A percentile compares a stretch with the other conserved stretches of the same genome.
Evolutionary conservation across 1,140 invertebrate species (phyloP).

Genomic region (Meloidogyne chitwoodi): DNA sequence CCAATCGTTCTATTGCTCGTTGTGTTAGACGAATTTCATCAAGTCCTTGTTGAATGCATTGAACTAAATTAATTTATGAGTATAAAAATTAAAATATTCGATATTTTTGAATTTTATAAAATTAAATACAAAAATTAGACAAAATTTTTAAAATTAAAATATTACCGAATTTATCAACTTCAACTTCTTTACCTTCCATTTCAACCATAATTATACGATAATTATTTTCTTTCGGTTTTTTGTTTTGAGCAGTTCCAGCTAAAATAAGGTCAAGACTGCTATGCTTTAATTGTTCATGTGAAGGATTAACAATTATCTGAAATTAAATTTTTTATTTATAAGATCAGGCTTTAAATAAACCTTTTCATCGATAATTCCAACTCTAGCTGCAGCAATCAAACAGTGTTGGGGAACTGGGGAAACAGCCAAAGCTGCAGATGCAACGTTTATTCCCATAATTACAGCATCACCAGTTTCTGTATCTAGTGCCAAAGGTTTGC

Average conservation of each 20-base stretch:
- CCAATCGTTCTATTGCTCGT: constrained; percentile 20
- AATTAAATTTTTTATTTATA: too few species aligned
- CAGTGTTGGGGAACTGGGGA: constrained; percentile 97
- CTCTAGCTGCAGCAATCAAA: constrained; percentile 83
- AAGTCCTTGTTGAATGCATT: constrained; percentile 12
- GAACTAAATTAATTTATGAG: constrained; percentile 14
- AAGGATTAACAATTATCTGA: constrained; percentile 52
- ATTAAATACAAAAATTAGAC: not conserved
- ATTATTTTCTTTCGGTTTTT: constrained; percentile 41
- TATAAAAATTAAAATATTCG: too few species aligned
- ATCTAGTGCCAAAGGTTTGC: constrained; percentile 87
- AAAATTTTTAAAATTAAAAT: not conserved
- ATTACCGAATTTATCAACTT: constrained; percentile 23
- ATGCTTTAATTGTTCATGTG: constrained; percentile 67
- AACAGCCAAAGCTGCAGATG: constrained; percentile 81
- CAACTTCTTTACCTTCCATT: constrained; percentile 64
- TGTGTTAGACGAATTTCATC: constrained; percentile 2
- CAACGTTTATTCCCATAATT: constrained; percentile 86
- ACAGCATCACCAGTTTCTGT: constrained; percentile 77
- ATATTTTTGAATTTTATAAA: too few species aligned
- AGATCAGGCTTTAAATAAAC: constrained; percentile 26
- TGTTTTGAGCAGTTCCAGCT: constrained; percentile 67
- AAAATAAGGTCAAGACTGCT: constrained; percentile 77
- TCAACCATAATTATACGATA: constrained; percentile 84
- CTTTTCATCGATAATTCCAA: constrained; percentile 71